phyloP scores from a whole-genome alignment of 1,140 invertebrate species.

The Drosophila nikananu region DNA sequence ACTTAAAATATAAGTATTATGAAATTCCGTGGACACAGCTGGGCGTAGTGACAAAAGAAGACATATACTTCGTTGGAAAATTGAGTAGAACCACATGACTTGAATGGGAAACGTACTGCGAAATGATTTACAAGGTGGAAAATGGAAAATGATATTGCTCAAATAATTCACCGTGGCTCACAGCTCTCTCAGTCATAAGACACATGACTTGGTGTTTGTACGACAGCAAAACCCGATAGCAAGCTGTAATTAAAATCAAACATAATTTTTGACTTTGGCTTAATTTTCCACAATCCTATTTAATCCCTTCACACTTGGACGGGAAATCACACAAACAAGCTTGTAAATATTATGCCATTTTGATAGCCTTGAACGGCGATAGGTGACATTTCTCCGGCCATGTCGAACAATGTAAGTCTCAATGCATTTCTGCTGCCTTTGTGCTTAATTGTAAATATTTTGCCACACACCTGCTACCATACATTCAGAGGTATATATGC shows the following conservation, averaged over 20 bases:
- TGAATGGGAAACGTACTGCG: background rate
- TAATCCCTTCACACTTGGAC: conserved; percentile 35
- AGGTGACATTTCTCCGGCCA: conserved; percentile 18
- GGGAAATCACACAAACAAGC: conserved; percentile 1
- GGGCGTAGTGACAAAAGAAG: background rate
- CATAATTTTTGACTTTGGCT: conserved; percentile 51
- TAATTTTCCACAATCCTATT: conserved; percentile 29
- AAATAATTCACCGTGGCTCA: background rate
- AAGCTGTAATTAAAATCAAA: conserved; percentile 73
- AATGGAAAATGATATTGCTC: background rate
- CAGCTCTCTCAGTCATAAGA: background rate
- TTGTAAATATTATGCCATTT: conserved; percentile 40
- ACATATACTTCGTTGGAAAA: background rate
- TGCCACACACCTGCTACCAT: conserved; percentile 71
- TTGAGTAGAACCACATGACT: background rate
- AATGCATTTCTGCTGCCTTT: conserved; percentile 59
- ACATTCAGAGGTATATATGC: conserved; percentile 24
- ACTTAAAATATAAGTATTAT: background rate
- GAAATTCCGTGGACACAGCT: background rate
- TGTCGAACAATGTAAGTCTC: conserved; percentile 43
- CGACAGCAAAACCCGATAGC: background rate
- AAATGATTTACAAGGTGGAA: conserved; percentile 4
- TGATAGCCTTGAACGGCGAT: conserved; percentile 33
- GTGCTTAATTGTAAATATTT: conserved; percentile 82
- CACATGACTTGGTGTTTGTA: background rate